Percentiles rank a stretch among this genome's conserved stretches.
Conservation (phyloP, 2,888 invertebrate species). For the Anticlea derivata region DNA sequence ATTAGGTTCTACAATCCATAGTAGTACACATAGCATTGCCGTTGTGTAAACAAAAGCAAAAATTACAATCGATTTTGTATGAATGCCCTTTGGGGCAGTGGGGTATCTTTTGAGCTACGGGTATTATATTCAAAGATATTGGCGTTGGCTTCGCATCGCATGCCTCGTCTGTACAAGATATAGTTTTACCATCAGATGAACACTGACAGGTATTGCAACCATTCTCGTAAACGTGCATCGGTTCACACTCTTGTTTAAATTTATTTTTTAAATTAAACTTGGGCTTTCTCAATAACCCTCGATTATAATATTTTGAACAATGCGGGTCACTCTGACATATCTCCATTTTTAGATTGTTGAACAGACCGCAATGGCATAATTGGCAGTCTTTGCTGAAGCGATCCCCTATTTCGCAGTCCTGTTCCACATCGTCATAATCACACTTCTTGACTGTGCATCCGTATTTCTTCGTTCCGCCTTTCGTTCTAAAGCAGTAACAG, state of each 20-base stretch:
- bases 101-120: constrained; percentile 47
- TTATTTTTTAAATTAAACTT: background rate
- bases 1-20: constrained; percentile 41
- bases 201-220: constrained; percentile 66
- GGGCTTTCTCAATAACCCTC: background rate
- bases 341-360: constrained; percentile 43
- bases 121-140: constrained; percentile 55
- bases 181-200: constrained; percentile 54
- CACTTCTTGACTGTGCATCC: constrained; percentile 68
- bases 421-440: background rate
- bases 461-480: constrained; percentile 57
- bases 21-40: constrained; percentile 69
- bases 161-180: constrained; percentile 49
- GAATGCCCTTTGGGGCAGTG: constrained; percentile 56
- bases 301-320: constrained; percentile 8
- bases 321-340: constrained; percentile 45
- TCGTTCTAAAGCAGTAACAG: constrained; percentile 55
- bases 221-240: constrained; percentile 53
- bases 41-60: constrained; percentile 63
- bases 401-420: constrained; percentile 50
- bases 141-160: constrained; percentile 27
- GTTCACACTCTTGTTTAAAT: constrained; percentile 51
- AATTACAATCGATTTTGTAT: constrained; percentile 64
- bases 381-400: constrained; percentile 56
- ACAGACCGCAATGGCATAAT: constrained; percentile 52